Base-by-base conservation (phyloP, 2,888 invertebrate genomes). In the Lasioglossum marginatum region DNA sequence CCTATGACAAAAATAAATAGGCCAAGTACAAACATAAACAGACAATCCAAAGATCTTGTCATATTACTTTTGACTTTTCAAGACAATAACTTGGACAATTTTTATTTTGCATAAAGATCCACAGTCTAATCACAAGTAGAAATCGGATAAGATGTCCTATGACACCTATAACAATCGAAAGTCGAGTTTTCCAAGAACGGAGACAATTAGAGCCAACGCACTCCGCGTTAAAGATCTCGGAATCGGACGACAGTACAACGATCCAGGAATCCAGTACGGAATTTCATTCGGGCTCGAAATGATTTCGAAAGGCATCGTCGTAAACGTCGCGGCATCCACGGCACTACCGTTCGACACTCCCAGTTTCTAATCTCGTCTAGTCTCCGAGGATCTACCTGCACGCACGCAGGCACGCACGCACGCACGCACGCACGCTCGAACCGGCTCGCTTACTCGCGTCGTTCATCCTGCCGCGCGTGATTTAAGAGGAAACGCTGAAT, bases 271-370 rank as follows among this genome's bases (percentile, higher is more conserved):
- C 27, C 27, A 70, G 6, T 40, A 76, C 27, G 48, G 60, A 70
- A 74, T 48, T 78, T 76, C 72, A 63, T 63, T 63, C 60, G 60
- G 45, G 72, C 57, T 79, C 60, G 37, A 72, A 70, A 68, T 45
- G 85, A 83, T 87, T 87, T 88, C 87, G 83, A 88, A 88, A 88
- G 23, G n/a, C 68, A 40, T 77, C 84, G 70, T 77, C 84, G 84
- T 87, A 85, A 87, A 88, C 80, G 87, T 79, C 79, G 77, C 75
- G 70, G 71, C 57, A 79, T 75, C 72, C 78, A 40, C 72, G 63
- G 72, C 75, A 90, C 91, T 92, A 91, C 92, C 88, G 90, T 90
- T 89, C 90, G 90, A 90, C 88, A 91, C 89, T 89, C 89, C 91
- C 88, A 85, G 89, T 90, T 90, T 90, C 89, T 92, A 92, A 89